Evolutionary conservation across 2,888 invertebrate genomes (phyloP), one percentile per base, ranked within the genome.

Genomic region (Caenorhabditis doughertyi): DNA sequence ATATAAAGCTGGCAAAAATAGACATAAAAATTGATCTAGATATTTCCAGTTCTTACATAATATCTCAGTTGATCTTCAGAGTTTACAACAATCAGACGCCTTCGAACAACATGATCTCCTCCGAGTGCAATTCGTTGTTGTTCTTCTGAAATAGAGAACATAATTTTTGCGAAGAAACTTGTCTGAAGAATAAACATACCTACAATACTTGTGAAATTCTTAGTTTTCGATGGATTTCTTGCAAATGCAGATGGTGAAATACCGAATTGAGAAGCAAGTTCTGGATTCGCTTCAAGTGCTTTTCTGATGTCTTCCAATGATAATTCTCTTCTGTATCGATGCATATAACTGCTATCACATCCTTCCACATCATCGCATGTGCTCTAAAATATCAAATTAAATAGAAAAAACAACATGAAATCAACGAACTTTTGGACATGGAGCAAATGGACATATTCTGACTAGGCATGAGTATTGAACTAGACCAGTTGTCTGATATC

Each of bases 401-500:
- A 42, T 13, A 13, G 5, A 3, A 42, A 42, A 13, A 7, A 3
- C 13, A 13, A 35, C 7, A 35, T 7, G 18, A 18, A 21, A 18
- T 23, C n/a, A 55, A 44, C 27, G 13, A 18, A 88, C 90, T 84
- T 83, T 80, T 1, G 90, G 90, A 73, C 92, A 92, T 4, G 88
- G 85, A 3, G 88, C 86, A 72, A 90, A 91, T 9, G 91, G 89
- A 83, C 92, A 92, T 13, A 92, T 84, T 47, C 92, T 71, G 16
- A 92, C 86, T 9, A 92, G 84, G 79, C 92, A 92, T 9, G 89
- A 89, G 83, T 91, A 92, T 77, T 90, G 89, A 9, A 92, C 88
- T 51, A 91, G 89, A n/a, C 90, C 89, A 7, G 92, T 91, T 18
- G 90, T 89, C 77, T 92, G 92, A 68, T 92, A 92, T 25, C 92